Evolutionary conservation across 2,888 invertebrate genomes (phyloP).

Genomic region (Ferrisia virgata): DNA sequence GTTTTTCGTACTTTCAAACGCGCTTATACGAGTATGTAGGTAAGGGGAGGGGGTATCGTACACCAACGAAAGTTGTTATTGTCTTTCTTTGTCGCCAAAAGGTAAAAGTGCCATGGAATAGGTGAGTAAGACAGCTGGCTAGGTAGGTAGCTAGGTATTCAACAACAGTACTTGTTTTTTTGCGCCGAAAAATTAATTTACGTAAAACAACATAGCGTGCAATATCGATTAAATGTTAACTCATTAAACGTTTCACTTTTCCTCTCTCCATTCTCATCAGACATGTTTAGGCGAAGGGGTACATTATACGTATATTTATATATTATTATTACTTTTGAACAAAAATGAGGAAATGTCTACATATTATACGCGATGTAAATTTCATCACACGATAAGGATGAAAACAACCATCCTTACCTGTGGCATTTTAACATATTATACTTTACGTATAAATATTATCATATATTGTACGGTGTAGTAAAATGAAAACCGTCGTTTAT

Average conservation of each 20-base stretch:
- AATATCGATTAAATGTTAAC: not conserved
- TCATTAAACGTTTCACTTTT: not conserved
- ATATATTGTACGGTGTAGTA: no score
- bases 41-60: no score
- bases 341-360: no score
- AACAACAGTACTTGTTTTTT: not conserved
- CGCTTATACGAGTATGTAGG: no score
- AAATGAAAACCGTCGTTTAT: not conserved
- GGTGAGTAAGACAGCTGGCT: no score
- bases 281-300: no score
- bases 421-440: not conserved
- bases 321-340: no score
- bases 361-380: no score
- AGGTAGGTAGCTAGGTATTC: not conserved
- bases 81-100: not conserved
- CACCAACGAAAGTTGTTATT: no score
- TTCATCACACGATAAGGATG: not conserved
- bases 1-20: not conserved
- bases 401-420: not conserved
- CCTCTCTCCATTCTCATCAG: not conserved
- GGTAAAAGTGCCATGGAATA: no score
- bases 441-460: not conserved
- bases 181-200: not conserved
- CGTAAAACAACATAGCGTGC: not conserved
- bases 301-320: no score